These are phyloP conservation scores for Philantomba maxwellii DNA, from an alignment of 2,113 vertebrate genomes.

Conservation along the genomic window DNA sequence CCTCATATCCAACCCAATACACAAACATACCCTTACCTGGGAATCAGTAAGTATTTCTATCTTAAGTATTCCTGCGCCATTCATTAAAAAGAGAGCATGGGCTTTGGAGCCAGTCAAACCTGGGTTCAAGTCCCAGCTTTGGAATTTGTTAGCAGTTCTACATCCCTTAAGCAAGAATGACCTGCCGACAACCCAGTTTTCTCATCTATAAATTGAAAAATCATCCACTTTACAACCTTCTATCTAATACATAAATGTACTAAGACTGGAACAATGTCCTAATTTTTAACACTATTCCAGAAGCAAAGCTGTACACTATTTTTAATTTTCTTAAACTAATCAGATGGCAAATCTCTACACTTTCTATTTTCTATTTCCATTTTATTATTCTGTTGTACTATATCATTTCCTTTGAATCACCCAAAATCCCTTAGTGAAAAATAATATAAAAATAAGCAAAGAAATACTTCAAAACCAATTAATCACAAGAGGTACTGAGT, in stretches of 20 bases:
- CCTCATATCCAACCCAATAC: neutral
- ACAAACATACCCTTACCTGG: neutral
- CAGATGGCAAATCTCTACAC: neutral
- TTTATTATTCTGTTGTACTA: conserved; percentile 8
- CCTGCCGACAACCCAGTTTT: neutral
- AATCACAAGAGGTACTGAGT: neutral
- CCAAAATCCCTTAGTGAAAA: neutral
- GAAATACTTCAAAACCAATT: neutral
- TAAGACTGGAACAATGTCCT: neutral
- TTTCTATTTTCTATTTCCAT: neutral
- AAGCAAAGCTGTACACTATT: neutral
- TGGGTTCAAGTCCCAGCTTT: neutral
- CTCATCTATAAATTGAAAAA: neutral
- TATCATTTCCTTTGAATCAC: neutral
- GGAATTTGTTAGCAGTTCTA: neutral
- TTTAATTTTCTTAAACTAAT: conserved; percentile 13
- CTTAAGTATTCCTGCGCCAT: neutral
- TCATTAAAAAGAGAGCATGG: neutral
- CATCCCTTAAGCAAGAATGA: neutral
- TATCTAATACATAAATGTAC: neutral
- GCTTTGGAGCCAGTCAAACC: neutral
- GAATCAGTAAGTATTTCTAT: neutral
- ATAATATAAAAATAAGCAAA: neutral
- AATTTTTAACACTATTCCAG: conserved; percentile 16
- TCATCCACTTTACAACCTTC: neutral